A percentile compares a stretch with the other conserved stretches of the same genome.
These are phyloP conservation scores for Leptinotarsa juncta DNA, from an alignment of 2,888 invertebrate species.

Conservation along the genomic window DNA sequence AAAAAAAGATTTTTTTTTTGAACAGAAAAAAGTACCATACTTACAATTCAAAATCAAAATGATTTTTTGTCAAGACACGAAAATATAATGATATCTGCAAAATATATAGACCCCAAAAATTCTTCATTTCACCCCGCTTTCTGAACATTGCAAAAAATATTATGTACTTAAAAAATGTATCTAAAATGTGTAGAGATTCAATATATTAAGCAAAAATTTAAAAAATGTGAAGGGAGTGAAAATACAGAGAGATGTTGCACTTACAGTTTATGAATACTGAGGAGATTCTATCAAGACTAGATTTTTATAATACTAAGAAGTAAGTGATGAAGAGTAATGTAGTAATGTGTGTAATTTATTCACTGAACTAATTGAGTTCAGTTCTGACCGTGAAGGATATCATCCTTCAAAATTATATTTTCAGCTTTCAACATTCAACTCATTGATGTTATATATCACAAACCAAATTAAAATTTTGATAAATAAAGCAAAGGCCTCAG, in stretches of 20 bases:
- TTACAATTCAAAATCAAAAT: too few relatives aligned
- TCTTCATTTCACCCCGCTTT: too few relatives aligned
- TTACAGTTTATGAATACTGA: not conserved
- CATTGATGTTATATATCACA: not conserved
- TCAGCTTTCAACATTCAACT: not conserved
- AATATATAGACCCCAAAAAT: too few relatives aligned
- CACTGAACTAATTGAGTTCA: not conserved
- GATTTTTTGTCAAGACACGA: too few relatives aligned
- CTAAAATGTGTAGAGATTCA: conserved; percentile 7
- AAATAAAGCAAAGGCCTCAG: not conserved
- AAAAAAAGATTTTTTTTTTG: too few relatives aligned
- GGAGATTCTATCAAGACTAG: conserved; percentile 31
- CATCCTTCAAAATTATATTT: not conserved
- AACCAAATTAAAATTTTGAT: not conserved
- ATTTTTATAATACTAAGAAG: conserved; percentile 22
- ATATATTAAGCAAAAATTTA: conserved; percentile 25
- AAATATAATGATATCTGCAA: too few relatives aligned
- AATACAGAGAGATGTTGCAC: conserved; percentile 33
- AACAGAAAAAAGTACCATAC: too few relatives aligned
- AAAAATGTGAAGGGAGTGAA: conserved; percentile 29
- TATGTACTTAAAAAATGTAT: conserved; percentile 10
- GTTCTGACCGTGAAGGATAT: not conserved
- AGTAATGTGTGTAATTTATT: not conserved
- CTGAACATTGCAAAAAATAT: not conserved
- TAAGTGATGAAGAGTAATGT: not conserved